These are phyloP conservation scores for Rynchops niger DNA, from an alignment of 2,113 vertebrate species.

Conservation along the genomic window DNA sequence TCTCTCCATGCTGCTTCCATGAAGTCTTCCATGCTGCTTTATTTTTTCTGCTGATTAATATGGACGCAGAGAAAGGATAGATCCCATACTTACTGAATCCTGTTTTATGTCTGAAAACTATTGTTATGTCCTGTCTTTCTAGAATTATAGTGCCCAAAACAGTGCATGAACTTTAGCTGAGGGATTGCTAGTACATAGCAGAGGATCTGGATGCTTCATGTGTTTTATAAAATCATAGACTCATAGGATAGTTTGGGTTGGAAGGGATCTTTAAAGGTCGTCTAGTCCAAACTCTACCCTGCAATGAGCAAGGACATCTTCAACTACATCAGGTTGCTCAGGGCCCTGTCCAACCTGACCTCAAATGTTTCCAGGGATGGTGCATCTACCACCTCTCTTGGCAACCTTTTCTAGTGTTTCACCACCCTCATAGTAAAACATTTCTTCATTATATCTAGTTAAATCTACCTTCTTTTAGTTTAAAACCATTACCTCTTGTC, in stretches of 20 bases:
- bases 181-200: neutral
- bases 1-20: neutral
- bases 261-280: neutral
- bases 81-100: neutral
- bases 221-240: neutral
- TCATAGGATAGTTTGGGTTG: neutral
- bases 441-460: neutral
- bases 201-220: neutral
- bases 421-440: neutral
- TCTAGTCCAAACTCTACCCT: neutral
- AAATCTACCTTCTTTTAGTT: neutral
- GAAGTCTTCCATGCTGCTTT: neutral
- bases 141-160: neutral
- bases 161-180: neutral
- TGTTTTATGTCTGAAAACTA: neutral
- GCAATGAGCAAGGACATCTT: neutral
- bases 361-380: neutral
- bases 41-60: neutral
- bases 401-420: neutral
- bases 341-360: neutral
- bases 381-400: neutral
- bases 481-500: neutral
- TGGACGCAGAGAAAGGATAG: neutral
- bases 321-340: neutral
- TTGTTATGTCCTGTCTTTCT: neutral